Evolutionary conservation across 2,797 vertebrate genomes (phyloP).

Genomic region (Chloroceryle inda): DNA sequence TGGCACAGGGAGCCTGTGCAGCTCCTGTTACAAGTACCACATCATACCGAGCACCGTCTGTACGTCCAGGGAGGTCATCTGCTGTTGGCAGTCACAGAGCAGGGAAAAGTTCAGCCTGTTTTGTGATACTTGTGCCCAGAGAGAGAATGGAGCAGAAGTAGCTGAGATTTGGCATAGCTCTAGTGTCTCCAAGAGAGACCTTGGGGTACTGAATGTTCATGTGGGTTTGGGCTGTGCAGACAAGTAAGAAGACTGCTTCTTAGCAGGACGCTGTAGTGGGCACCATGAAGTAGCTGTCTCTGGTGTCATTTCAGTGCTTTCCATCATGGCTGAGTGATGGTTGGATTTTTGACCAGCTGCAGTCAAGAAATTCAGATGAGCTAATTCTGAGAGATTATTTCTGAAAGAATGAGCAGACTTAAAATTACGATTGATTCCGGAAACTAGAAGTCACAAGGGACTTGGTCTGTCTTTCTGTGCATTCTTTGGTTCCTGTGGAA

Average conservation of each 20-base stretch:
- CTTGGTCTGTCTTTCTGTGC: not conserved
- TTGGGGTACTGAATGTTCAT: fast-evolving
- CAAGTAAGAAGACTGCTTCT: not conserved
- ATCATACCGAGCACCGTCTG: fast-evolving
- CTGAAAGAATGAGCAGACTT: not conserved
- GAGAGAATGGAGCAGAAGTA: not conserved
- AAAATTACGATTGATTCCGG: not conserved
- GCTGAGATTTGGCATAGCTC: not conserved
- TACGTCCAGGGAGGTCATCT: not conserved
- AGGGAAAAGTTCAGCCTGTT: not conserved
- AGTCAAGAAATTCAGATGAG: not conserved
- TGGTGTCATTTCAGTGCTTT: not conserved
- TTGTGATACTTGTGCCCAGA: not conserved
- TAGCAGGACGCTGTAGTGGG: not conserved
- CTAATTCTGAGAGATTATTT: not conserved
- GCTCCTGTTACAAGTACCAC: not conserved
- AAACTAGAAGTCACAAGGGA: not conserved
- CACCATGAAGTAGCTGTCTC: not conserved
- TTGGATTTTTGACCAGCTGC: not conserved
- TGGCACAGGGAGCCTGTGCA: not conserved
- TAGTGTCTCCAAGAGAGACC: not conserved
- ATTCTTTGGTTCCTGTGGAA: not conserved
- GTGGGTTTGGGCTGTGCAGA: not conserved
- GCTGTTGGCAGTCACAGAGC: not conserved
- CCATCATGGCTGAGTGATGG: not conserved